These are phyloP conservation scores for Gymnocephalus cernua DNA, from an alignment of 2,113 vertebrate genomes.

Conservation along the genomic window DNA sequence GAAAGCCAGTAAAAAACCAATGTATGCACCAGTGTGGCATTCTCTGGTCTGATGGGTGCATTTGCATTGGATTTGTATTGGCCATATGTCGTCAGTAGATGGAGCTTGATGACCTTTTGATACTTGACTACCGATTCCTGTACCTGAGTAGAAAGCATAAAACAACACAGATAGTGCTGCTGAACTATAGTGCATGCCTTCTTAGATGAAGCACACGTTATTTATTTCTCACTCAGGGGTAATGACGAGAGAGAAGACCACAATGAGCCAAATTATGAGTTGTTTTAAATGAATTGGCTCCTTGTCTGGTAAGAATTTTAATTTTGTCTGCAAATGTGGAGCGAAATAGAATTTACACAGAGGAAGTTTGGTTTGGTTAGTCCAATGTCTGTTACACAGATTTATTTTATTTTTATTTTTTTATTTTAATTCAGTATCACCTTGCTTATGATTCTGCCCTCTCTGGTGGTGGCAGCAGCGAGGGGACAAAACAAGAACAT, in stretches of 20 bases:
- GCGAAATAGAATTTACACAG: background rate
- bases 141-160: constrained; percentile 15
- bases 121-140: constrained; percentile 2
- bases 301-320: background rate
- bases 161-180: background rate
- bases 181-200: constrained; percentile 8
- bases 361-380: background rate
- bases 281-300: background rate
- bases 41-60: background rate
- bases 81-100: constrained; percentile 52
- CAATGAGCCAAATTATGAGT: background rate
- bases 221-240: background rate
- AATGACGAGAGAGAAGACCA: background rate
- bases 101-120: constrained; percentile 64
- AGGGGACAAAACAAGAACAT: constrained; percentile 43
- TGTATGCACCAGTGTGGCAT: background rate
- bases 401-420: too few relatives aligned
- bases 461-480: constrained; percentile 16
- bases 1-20: background rate
- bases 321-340: background rate
- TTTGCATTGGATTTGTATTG: constrained; percentile 28
- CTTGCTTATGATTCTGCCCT: constrained; percentile 35
- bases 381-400: background rate
- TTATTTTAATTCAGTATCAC: constrained; percentile 20
- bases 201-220: background rate